Conservation (phyloP, 1,140 invertebrate species). For the Drosophila kurseongensis region DNA sequence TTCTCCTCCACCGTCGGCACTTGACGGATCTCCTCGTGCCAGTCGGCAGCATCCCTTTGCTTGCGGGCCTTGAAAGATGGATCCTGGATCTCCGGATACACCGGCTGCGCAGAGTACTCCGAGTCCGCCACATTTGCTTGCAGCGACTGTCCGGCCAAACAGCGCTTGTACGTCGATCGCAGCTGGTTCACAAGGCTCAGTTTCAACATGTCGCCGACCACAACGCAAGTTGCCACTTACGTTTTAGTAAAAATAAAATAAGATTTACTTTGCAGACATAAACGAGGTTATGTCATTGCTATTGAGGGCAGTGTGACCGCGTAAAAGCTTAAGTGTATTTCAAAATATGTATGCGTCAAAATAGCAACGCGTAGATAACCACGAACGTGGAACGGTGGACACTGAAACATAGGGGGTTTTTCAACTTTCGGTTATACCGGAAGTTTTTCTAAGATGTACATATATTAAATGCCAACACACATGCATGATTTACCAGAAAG, state of each 20-base stretch:
- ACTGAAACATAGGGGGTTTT: not conserved
- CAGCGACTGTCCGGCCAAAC: conserved; percentile 32
- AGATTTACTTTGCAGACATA: not conserved
- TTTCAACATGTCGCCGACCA: conserved; percentile 14
- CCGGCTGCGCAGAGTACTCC: conserved; percentile 68
- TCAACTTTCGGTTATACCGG: no score
- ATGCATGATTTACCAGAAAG: no score
- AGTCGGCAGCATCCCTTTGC: conserved; percentile 83
- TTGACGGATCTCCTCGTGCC: conserved; percentile 87
- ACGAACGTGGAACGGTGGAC: not conserved
- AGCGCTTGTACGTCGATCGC: conserved; percentile 15
- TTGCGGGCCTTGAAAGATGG: conserved; percentile 83
- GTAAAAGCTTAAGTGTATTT: not conserved
- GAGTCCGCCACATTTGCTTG: conserved; percentile 3
- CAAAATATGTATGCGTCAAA: not conserved
- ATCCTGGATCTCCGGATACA: conserved; percentile 88
- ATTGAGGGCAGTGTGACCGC: not conserved
- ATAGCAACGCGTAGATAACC: not conserved
- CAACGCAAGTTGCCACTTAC: conserved; percentile 1
- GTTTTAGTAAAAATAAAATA: conserved; percentile 9
- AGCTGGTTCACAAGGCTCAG: conserved; percentile 15
- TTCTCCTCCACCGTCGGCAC: conserved; percentile 92
- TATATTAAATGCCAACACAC: no score
- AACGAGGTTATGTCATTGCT: conserved; percentile 17
- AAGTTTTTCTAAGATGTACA: no score